phyloP scores from a whole-genome alignment of 2,113 vertebrate species.

The Scytalopus superciliaris region DNA sequence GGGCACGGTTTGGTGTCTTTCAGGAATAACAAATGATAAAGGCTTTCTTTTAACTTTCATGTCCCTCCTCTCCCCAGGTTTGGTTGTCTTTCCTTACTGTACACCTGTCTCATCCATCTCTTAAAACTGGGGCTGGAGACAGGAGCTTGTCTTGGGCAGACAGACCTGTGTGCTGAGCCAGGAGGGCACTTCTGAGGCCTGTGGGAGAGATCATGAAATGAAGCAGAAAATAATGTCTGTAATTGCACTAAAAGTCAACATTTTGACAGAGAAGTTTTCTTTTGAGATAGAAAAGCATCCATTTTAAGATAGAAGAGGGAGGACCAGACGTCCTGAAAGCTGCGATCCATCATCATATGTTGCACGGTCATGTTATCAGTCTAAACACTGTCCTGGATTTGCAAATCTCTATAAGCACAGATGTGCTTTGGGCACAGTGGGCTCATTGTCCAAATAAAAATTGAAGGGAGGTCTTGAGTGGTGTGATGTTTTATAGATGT shows the following conservation, averaged over 20 bases:
- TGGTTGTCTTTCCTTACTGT: background rate
- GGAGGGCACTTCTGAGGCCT: background rate
- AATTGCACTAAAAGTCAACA: background rate
- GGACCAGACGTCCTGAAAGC: background rate
- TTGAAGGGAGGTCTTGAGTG: slow-evolving; percentile 6
- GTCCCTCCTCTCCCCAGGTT: background rate
- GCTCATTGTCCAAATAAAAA: slow-evolving; percentile 47
- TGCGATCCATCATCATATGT: background rate
- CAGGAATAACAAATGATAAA: background rate
- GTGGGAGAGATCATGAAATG: background rate
- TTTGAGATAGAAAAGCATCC: background rate
- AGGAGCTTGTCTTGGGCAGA: background rate
- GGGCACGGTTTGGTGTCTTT: background rate
- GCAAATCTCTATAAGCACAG: background rate
- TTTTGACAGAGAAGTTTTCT: background rate
- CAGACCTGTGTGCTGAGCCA: background rate
- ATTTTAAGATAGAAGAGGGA: background rate
- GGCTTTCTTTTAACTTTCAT: background rate
- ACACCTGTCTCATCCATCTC: background rate
- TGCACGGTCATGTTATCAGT: background rate
- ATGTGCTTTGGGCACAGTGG: slow-evolving; percentile 40
- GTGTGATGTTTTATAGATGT: slow-evolving; percentile 32
- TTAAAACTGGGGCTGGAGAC: background rate
- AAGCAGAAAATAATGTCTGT: background rate
- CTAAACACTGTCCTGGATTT: slow-evolving; percentile 31